Evolutionary conservation across 1,140 invertebrate genomes (phyloP).

Genomic region (Ooceraea biroi): DNA sequence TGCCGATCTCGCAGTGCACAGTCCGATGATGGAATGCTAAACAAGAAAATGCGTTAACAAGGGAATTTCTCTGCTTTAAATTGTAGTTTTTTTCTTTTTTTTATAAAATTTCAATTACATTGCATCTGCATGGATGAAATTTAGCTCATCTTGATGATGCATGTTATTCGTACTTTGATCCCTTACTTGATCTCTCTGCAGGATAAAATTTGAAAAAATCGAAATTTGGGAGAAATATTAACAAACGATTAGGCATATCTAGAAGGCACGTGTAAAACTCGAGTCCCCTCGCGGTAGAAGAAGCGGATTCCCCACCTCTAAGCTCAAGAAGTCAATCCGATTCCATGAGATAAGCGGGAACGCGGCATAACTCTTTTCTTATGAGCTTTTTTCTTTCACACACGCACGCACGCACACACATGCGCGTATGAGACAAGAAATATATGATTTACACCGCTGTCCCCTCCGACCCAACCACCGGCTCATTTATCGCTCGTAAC

Average conservation of each 20-base stretch:
- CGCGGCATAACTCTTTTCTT: not conserved
- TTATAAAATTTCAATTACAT: not conserved
- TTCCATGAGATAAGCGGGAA: slow-evolving; percentile 38
- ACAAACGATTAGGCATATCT: too few relatives aligned
- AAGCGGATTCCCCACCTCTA: too few relatives aligned
- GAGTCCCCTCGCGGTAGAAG: too few relatives aligned
- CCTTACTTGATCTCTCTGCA: too few relatives aligned
- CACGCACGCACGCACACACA: too few relatives aligned
- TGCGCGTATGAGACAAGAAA: slow-evolving; percentile 5
- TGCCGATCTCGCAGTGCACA: too few relatives aligned
- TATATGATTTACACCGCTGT: slow-evolving; percentile 18
- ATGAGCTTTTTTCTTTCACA: slow-evolving; percentile 12
- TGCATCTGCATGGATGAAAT: not conserved
- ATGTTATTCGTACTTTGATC: too few relatives aligned
- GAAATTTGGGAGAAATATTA: too few relatives aligned
- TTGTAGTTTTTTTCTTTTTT: not conserved
- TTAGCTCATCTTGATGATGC: not conserved
- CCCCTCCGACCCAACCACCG: not conserved
- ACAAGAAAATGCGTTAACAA: not conserved
- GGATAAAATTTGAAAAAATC: too few relatives aligned
- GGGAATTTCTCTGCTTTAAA: not conserved
- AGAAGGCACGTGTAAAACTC: too few relatives aligned
- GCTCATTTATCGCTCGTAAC: slow-evolving; percentile 55
- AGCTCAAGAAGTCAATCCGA: slow-evolving; percentile 33
- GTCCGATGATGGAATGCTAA: too few relatives aligned